Evolutionary conservation across 2,797 vertebrate species (phyloP).

Genomic region (Channallabes apus): DNA sequence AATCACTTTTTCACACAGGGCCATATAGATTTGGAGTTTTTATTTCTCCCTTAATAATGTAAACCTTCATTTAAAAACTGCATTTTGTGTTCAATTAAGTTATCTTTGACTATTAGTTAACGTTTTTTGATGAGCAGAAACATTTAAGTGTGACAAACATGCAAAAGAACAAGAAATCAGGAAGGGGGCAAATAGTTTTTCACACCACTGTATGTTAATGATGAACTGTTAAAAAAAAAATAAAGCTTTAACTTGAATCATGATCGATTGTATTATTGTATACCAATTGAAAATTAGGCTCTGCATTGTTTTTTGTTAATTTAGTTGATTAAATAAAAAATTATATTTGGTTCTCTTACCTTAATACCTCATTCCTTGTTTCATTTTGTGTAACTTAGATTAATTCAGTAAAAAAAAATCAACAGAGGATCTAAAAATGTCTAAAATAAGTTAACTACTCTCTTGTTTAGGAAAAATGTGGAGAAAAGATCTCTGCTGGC

Average conservation of each 20-base stretch:
- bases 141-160: too few relatives aligned
- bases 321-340: background rate
- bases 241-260: background rate
- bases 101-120: too few relatives aligned
- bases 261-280: background rate
- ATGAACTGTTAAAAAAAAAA: background rate
- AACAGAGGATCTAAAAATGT: background rate
- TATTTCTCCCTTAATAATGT: too few relatives aligned
- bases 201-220: background rate
- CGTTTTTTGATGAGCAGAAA: too few relatives aligned
- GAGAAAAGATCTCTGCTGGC: conserved; percentile 86
- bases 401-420: background rate
- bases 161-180: too few relatives aligned
- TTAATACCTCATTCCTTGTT: background rate
- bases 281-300: background rate
- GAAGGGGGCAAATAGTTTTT: too few relatives aligned
- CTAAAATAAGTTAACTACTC: background rate
- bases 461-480: conserved; percentile 81
- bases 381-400: background rate
- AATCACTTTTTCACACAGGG: too few relatives aligned
- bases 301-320: background rate
- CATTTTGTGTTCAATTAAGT: too few relatives aligned
- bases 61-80: too few relatives aligned
- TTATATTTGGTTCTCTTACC: background rate
- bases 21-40: too few relatives aligned